Percentiles rank a stretch among this genome's conserved stretches.
These are phyloP conservation scores for Panulirus ornatus DNA, from an alignment of 1,140 invertebrate species.

Conservation along the genomic window DNA sequence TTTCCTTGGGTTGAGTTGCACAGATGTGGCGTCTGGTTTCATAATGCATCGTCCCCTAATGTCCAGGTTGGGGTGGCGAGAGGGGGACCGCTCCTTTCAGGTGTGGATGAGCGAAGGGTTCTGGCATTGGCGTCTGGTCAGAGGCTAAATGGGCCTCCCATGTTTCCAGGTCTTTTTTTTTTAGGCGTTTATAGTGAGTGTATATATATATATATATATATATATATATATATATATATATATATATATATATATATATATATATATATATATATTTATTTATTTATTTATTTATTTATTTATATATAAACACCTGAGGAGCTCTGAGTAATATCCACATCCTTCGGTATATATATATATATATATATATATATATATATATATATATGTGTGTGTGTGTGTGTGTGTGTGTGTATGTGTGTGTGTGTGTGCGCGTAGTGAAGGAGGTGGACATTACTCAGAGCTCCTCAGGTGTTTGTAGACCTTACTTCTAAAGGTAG, in stretches of 20 bases:
- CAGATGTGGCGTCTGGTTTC: not conserved
- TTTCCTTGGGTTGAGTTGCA: constrained; percentile 48
- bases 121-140: constrained; percentile 19
- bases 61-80: not conserved
- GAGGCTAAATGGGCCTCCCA: constrained; percentile 58
- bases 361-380: no score
- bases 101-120: constrained; percentile 16
- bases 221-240: constrained; percentile 23
- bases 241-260: constrained; percentile 11
- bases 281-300: constrained; percentile 1
- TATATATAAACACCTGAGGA: no score
- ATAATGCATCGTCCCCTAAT: not conserved
- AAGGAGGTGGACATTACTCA: no score
- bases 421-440: no score
- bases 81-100: not conserved
- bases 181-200: not conserved
- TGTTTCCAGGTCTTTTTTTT: constrained; percentile 34
- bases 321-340: no score
- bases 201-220: constrained; percentile 8
- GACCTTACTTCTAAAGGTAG: no score
- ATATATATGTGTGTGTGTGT: no score
- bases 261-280: not conserved
- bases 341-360: no score
- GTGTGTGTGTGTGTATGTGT: constrained; percentile 9
- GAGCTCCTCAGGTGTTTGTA: no score